Conservation (phyloP, 2,888 invertebrate genomes). For the Hemicrepidius hirtus region DNA sequence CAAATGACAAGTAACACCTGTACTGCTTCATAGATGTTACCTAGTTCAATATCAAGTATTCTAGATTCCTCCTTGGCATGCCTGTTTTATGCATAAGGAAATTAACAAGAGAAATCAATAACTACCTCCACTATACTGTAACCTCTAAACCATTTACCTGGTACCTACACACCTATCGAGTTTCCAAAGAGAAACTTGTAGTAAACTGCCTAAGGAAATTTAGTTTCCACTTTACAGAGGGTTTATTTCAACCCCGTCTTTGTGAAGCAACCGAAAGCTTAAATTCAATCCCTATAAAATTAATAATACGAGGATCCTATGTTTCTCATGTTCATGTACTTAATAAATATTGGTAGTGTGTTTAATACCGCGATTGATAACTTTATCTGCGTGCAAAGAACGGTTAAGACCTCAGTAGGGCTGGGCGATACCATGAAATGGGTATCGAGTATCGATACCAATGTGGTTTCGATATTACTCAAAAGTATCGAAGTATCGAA, state of each 20-base stretch:
- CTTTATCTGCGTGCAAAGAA: constrained; percentile 29
- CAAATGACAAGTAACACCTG: constrained; percentile 1
- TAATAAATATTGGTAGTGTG: constrained; percentile 20
- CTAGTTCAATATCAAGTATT: constrained; percentile 10
- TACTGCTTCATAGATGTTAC: constrained; percentile 4
- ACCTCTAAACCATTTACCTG: constrained; percentile 47
- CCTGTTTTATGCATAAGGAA: constrained; percentile 40
- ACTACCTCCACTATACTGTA: constrained; percentile 39
- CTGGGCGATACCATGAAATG: no score
- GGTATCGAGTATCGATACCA: no score
- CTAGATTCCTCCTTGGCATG: constrained; percentile 31
- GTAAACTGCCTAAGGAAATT: constrained; percentile 47
- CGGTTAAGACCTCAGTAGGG: constrained; percentile 14
- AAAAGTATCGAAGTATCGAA: no score
- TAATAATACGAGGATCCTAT: constrained; percentile 17
- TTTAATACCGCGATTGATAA: constrained; percentile 25
- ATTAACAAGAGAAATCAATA: constrained; percentile 49
- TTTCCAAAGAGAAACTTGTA: constrained; percentile 44
- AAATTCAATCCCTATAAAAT: constrained; percentile 34
- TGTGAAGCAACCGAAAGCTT: constrained; percentile 24
- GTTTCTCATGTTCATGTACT: background rate
- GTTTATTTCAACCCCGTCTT: constrained; percentile 25
- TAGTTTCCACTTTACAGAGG: constrained; percentile 35
- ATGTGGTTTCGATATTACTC: no score
- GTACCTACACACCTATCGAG: constrained; percentile 41